Conservation (phyloP, 2,113 vertebrate genomes). For the Neopipo cinnamomea region DNA sequence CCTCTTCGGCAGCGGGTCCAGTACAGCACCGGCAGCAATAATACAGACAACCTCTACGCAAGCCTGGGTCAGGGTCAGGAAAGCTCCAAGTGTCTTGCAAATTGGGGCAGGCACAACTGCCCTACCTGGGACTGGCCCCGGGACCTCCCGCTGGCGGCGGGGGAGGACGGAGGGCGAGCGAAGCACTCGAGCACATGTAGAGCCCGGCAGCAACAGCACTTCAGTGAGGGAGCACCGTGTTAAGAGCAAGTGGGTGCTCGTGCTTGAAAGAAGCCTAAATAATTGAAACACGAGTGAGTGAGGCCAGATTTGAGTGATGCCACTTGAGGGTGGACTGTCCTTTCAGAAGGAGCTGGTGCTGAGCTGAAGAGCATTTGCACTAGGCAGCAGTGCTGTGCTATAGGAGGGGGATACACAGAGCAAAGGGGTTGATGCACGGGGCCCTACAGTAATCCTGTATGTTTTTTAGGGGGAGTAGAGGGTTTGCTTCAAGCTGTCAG, state of each 20-base stretch:
- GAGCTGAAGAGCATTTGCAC: background rate
- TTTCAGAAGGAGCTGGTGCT: background rate
- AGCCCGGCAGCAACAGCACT: background rate
- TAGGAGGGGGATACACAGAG: background rate
- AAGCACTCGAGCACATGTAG: fast-evolving
- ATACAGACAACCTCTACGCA: background rate
- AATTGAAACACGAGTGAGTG: background rate
- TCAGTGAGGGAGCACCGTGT: background rate
- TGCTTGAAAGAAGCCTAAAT: background rate
- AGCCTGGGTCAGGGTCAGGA: background rate
- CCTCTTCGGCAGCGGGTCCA: background rate
- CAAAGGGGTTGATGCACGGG: background rate
- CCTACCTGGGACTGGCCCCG: fast-evolving
- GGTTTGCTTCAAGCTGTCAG: background rate
- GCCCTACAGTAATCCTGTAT: background rate
- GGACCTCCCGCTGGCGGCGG: background rate
- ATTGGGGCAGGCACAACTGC: background rate
- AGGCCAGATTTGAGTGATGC: background rate
- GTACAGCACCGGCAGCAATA: background rate
- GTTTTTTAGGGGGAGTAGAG: background rate
- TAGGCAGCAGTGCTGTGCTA: background rate
- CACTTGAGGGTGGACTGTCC: background rate
- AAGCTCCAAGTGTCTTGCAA: background rate
- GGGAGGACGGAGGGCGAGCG: background rate
- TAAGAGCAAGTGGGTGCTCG: background rate